Percentiles rank a stretch among this genome's conserved stretches.
Conservation (phyloP, 2,113 vertebrate species). For the Microcebus griseorufus region DNA sequence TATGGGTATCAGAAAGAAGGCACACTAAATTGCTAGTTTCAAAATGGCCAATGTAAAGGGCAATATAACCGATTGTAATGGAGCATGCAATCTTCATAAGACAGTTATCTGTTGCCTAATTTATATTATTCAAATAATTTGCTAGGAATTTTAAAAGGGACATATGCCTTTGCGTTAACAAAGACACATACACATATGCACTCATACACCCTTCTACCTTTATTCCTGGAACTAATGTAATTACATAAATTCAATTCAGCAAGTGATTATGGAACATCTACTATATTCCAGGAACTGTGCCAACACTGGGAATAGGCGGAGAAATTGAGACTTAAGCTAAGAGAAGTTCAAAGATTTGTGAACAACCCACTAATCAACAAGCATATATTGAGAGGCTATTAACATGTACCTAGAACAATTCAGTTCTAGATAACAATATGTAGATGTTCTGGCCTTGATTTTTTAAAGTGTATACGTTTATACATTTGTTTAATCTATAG, state of each 20-base stretch:
- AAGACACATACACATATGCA: not conserved
- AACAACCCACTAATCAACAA: constrained; percentile 55
- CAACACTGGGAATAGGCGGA: constrained; percentile 22
- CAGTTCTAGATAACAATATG: constrained; percentile 29
- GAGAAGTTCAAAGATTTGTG: constrained; percentile 46
- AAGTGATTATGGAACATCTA: constrained; percentile 45
- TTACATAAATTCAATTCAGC: constrained; percentile 49
- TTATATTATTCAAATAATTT: constrained; percentile 45
- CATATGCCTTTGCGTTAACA: not conserved
- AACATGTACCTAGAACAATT: constrained; percentile 45
- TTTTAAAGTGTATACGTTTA: not conserved
- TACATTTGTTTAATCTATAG: constrained; percentile 37
- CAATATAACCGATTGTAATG: constrained; percentile 42
- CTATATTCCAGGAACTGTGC: constrained; percentile 46
- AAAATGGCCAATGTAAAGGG: constrained; percentile 34
- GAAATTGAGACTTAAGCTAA: constrained; percentile 24
- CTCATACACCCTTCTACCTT: not conserved
- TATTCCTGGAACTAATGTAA: constrained; percentile 36
- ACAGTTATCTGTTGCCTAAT: not conserved
- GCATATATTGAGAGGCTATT: not conserved
- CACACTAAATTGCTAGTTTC: constrained; percentile 41
- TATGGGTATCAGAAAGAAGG: constrained; percentile 15
- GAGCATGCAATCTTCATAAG: constrained; percentile 10
- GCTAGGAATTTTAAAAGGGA: constrained; percentile 34
- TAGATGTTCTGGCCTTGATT: constrained; percentile 29